A percentile compares a stretch with the other conserved stretches of the same genome.
phyloP scores from a whole-genome alignment of 1,140 invertebrate genomes.

The Drosophila sp. region DNA sequence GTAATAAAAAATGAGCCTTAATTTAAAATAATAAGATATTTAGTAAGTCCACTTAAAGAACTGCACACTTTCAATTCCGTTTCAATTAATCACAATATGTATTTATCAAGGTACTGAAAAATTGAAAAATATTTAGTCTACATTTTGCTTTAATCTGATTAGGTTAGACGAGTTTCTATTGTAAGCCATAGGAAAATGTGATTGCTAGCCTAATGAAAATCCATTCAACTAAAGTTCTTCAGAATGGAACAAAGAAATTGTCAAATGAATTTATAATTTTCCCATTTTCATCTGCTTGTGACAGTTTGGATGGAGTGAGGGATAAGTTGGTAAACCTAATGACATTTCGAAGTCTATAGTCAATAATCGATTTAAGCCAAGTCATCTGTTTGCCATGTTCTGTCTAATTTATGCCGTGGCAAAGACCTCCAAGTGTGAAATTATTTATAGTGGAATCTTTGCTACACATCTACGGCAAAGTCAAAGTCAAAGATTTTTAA shows the following conservation, averaged over 20 bases:
- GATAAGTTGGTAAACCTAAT: neutral
- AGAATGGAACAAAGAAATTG: neutral
- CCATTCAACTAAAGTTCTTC: neutral
- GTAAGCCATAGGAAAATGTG: neutral
- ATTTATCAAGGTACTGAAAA: too few species aligned
- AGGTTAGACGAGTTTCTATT: neutral
- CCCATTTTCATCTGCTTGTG: neutral
- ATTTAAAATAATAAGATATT: too few species aligned
- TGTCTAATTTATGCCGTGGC: constrained; percentile 66
- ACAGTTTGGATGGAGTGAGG: neutral
- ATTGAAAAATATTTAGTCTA: too few species aligned
- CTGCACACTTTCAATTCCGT: too few species aligned
- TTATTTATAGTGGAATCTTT: constrained; percentile 75
- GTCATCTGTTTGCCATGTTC: constrained; percentile 46
- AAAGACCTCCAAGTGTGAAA: constrained; percentile 56
- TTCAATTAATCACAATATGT: too few species aligned
- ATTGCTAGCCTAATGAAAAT: neutral
- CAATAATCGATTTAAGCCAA: constrained; percentile 22
- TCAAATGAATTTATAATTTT: neutral
- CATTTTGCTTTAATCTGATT: neutral
- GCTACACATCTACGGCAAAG: constrained; percentile 36
- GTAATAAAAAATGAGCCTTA: too few species aligned
- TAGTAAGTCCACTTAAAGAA: too few species aligned
- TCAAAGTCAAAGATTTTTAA: constrained; percentile 1
- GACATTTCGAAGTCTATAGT: constrained; percentile 8